Conservation (phyloP, 2,113 vertebrate species). For the Dermatemys mawii region DNA sequence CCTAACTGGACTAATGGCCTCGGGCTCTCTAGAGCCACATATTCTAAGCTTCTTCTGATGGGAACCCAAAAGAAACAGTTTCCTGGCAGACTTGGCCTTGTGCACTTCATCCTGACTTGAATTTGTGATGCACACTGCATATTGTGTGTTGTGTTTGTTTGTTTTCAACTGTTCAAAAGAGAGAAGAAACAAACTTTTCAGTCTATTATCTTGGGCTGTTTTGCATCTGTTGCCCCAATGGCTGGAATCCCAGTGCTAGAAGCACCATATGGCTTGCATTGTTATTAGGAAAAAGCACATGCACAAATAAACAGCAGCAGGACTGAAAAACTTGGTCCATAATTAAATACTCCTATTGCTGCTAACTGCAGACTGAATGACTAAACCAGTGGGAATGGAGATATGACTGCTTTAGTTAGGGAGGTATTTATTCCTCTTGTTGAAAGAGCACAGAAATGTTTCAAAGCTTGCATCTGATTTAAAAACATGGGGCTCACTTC, state of each 20-base stretch:
- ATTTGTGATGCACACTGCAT: constrained; percentile 19
- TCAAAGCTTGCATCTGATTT: not conserved
- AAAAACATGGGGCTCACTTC: not conserved
- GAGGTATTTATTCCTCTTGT: not conserved
- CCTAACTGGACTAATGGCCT: not conserved
- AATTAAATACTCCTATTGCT: constrained; percentile 67
- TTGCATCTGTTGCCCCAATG: constrained; percentile 62
- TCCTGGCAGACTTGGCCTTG: not conserved
- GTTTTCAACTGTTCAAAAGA: constrained; percentile 38
- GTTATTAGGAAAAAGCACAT: constrained; percentile 20
- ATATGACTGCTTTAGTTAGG: not conserved
- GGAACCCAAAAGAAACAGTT: not conserved
- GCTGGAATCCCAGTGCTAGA: constrained; percentile 51
- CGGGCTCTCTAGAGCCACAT: not conserved
- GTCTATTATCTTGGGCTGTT: constrained; percentile 63
- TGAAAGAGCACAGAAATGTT: constrained; percentile 3
- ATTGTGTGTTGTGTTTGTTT: not conserved
- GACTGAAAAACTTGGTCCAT: not conserved
- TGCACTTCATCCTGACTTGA: not conserved
- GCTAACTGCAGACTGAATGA: constrained; percentile 40
- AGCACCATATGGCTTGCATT: constrained; percentile 60
- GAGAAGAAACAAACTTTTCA: constrained; percentile 42
- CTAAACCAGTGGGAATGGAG: constrained; percentile 25
- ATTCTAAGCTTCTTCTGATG: not conserved
- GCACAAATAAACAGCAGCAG: constrained; percentile 34